phyloP scores from a whole-genome alignment of 1,140 invertebrate species.

The Sarcophaga bullata region DNA sequence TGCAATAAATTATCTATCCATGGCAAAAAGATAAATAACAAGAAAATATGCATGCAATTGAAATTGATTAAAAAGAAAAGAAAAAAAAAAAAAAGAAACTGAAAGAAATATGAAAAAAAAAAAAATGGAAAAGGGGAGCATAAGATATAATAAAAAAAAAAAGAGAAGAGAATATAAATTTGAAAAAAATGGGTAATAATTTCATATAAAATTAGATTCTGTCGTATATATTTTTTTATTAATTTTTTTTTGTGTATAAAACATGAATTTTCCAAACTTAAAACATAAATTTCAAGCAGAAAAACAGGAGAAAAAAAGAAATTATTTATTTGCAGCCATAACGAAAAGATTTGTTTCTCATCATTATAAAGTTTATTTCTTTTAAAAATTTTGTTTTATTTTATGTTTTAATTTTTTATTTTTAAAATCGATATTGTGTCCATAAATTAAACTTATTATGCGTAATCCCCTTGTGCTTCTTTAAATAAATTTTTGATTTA shows the following conservation, averaged over 20 bases:
- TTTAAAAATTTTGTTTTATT: background rate
- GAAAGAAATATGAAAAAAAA: background rate
- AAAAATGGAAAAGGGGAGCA: background rate
- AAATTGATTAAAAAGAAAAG: background rate
- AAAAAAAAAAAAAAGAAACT: background rate
- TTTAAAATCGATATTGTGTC: background rate
- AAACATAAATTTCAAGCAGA: too few relatives aligned
- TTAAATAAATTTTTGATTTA: background rate
- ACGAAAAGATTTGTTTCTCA: background rate
- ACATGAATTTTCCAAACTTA: background rate
- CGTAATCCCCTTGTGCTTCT: background rate
- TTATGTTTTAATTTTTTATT: background rate
- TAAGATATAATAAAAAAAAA: background rate
- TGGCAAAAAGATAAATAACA: slow-evolving; percentile 6
- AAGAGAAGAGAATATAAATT: background rate
- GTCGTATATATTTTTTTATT: background rate
- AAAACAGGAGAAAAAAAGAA: too few relatives aligned
- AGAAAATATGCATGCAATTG: slow-evolving; percentile 5
- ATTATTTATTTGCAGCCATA: too few relatives aligned
- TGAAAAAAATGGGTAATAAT: background rate
- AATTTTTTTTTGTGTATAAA: background rate
- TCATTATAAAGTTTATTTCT: background rate
- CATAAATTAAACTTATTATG: background rate
- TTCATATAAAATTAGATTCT: background rate
- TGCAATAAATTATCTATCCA: slow-evolving; percentile 24